A percentile compares a stretch with the other conserved stretches of the same genome.
These are phyloP conservation scores for Syngnathus rostellatus DNA, from an alignment of 2,797 vertebrate genomes.

Conservation along the genomic window DNA sequence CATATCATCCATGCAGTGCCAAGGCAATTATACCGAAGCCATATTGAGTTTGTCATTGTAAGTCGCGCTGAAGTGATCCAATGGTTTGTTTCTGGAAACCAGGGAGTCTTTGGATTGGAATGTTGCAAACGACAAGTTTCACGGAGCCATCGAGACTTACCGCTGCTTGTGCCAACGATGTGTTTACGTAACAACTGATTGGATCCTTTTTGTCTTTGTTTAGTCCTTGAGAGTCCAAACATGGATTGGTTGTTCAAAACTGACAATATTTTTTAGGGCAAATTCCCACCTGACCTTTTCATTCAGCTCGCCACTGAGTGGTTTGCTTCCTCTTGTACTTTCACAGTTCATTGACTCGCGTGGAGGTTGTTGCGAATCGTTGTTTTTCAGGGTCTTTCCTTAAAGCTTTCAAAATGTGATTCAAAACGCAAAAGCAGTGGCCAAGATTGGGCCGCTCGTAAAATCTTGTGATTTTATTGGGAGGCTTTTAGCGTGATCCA, in stretches of 20 bases:
- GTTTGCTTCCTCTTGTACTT: no score
- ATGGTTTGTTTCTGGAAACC: not conserved
- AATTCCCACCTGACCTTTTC: no score
- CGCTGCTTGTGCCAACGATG: not conserved
- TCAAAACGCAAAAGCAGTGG: no score
- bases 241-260: no score
- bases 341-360: no score
- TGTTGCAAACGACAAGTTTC: not conserved
- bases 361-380: not conserved
- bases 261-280: no score
- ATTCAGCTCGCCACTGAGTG: no score
- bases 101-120: not conserved
- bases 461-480: no score
- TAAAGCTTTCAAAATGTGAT: not conserved
- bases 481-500: no score
- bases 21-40: constrained; percentile 2
- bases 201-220: not conserved
- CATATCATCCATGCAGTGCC: not conserved
- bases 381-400: not conserved
- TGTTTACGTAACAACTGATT: not conserved
- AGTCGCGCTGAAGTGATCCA: not conserved
- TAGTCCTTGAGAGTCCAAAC: not conserved
- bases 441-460: no score
- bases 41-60: constrained; percentile 2
- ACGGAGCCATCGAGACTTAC: not conserved